Conservation (phyloP, 2,113 vertebrate species). For the Syrmaticus mikado region DNA sequence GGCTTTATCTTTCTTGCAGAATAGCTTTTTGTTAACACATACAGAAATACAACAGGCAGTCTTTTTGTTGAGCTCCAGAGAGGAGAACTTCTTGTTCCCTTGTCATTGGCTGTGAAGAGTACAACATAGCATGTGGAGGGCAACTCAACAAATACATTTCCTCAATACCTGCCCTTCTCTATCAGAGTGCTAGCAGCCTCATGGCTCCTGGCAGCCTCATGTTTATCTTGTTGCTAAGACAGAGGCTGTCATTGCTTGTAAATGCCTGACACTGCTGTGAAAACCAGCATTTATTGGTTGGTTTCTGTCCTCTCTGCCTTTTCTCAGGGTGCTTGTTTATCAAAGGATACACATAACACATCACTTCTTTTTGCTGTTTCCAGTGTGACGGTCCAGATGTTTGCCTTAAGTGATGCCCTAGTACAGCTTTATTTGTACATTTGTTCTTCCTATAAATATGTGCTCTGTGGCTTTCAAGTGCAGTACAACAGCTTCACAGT, state of each 20-base stretch:
- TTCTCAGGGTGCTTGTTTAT: constrained; percentile 18
- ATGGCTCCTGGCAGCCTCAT: neutral
- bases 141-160: neutral
- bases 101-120: neutral
- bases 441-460: neutral
- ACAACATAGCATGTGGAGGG: neutral
- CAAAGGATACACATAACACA: neutral
- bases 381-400: neutral
- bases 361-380: neutral
- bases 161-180: neutral
- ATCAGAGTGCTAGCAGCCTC: neutral
- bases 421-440: neutral
- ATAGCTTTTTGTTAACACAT: neutral
- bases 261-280: constrained; percentile 9
- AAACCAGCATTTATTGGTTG: neutral
- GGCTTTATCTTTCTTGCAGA: neutral
- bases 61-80: neutral
- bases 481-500: neutral
- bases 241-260: constrained; percentile 27
- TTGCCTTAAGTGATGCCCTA: neutral
- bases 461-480: neutral
- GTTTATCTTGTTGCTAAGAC: constrained; percentile 46
- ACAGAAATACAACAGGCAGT: neutral
- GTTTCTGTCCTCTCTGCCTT: constrained; percentile 8
- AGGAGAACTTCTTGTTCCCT: neutral